Evolutionary conservation across 1,140 invertebrate genomes (phyloP).

Genomic region (Musca vetustissima): DNA sequence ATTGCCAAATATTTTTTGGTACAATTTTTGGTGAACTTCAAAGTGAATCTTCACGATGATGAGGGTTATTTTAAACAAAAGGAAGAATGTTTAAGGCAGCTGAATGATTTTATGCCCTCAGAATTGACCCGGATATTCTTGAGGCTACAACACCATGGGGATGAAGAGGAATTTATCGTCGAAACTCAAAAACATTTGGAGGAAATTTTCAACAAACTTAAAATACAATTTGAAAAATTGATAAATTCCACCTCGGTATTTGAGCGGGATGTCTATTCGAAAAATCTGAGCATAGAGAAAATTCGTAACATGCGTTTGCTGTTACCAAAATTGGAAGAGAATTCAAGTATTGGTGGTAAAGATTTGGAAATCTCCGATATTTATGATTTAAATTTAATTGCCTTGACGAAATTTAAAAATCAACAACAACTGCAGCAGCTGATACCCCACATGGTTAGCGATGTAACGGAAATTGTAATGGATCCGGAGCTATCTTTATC

Average conservation of each 20-base stretch:
- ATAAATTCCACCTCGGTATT: conserved; percentile 42
- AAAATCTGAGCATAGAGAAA: conserved; percentile 37
- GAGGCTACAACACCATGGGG: conserved; percentile 26
- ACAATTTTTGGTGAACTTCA: conserved; percentile 41
- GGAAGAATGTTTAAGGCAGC: conserved; percentile 36
- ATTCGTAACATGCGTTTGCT: conserved; percentile 39
- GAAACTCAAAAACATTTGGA: conserved; percentile 24
- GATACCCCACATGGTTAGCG: conserved; percentile 7
- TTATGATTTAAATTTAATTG: conserved; percentile 41
- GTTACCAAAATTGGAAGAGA: conserved; percentile 28
- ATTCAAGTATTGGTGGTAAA: not conserved
- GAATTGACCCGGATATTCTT: conserved; percentile 34
- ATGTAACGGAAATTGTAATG: not conserved
- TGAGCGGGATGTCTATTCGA: conserved; percentile 30
- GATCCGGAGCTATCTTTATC: not conserved
- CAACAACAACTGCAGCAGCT: conserved; percentile 28
- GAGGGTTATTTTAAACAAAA: conserved; percentile 30
- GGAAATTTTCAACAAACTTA: conserved; percentile 34
- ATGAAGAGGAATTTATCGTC: not conserved
- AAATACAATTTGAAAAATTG: conserved; percentile 38
- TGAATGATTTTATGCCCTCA: conserved; percentile 39
- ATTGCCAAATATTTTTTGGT: conserved; percentile 44
- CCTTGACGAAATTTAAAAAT: conserved; percentile 32
- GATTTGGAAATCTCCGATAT: not conserved
- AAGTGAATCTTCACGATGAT: conserved; percentile 39